phyloP scores from a whole-genome alignment of 1,140 invertebrate species.

The Musca domestica region DNA sequence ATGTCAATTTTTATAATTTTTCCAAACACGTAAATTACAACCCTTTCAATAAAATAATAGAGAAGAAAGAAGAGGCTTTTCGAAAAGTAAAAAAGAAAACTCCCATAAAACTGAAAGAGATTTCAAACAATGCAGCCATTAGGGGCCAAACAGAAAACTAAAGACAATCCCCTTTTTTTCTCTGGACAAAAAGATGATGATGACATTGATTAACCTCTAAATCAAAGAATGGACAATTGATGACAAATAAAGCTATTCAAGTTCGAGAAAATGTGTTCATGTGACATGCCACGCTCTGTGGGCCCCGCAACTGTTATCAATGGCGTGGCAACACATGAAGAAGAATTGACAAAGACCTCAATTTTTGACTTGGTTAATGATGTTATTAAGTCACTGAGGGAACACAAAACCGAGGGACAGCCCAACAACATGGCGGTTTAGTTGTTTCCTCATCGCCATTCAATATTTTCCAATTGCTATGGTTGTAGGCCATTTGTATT shows the following conservation, averaged over 20 bases:
- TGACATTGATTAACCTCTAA: too few relatives aligned
- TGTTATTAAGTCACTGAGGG: too few relatives aligned
- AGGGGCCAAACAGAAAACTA: slow-evolving; percentile 11
- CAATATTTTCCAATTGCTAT: too few relatives aligned
- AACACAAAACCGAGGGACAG: too few relatives aligned
- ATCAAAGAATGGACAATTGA: slow-evolving; percentile 5
- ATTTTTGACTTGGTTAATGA: too few relatives aligned
- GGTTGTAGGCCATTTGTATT: too few relatives aligned
- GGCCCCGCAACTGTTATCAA: not conserved
- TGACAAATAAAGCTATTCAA: slow-evolving; percentile 18
- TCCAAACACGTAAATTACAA: slow-evolving; percentile 10
- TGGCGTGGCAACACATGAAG: too few relatives aligned
- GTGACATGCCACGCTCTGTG: slow-evolving; percentile 1
- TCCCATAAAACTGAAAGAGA: not conserved
- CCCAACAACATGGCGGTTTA: too few relatives aligned
- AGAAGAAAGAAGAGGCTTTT: not conserved
- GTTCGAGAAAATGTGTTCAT: not conserved
- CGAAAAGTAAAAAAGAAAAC: not conserved
- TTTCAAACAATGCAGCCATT: not conserved
- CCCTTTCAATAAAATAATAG: not conserved
- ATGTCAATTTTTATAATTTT: slow-evolving; percentile 13
- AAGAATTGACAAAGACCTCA: too few relatives aligned
- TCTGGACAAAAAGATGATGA: too few relatives aligned
- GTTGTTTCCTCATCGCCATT: too few relatives aligned
- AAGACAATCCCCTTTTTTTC: not conserved